Evolutionary conservation across 92 coral and sea anemone genomes (phyloP).

Genomic region (Zoanthus sociatus): DNA sequence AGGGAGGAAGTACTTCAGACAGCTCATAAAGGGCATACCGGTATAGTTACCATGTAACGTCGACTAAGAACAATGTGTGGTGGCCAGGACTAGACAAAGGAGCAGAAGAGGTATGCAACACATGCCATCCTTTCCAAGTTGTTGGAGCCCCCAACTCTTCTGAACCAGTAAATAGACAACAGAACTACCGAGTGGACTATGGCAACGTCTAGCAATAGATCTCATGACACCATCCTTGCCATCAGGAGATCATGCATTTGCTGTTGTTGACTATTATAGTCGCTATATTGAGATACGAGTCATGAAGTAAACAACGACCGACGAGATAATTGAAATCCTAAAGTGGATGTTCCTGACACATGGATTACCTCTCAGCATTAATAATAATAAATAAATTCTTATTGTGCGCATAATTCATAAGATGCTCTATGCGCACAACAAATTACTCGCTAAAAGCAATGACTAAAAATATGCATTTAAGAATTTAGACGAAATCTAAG

Average conservation of each 20-base stretch:
- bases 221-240: background rate
- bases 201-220: too few species aligned
- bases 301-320: background rate
- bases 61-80: background rate
- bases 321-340: background rate
- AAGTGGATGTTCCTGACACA: background rate
- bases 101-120: background rate
- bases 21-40: background rate
- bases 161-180: background rate
- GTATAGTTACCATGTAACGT: background rate
- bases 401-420: too few species aligned
- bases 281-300: background rate
- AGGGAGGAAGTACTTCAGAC: background rate
- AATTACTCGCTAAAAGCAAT: too few species aligned
- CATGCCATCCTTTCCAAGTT: background rate
- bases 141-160: background rate
- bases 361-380: background rate
- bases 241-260: background rate
- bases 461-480: too few species aligned
- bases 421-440: too few species aligned
- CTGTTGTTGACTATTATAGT: background rate
- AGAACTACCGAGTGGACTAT: background rate
- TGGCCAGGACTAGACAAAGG: background rate
- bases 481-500: too few species aligned
- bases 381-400: too few species aligned